Conservation (phyloP, 1,140 invertebrate genomes). For the Oncopodura yosiiana region DNA sequence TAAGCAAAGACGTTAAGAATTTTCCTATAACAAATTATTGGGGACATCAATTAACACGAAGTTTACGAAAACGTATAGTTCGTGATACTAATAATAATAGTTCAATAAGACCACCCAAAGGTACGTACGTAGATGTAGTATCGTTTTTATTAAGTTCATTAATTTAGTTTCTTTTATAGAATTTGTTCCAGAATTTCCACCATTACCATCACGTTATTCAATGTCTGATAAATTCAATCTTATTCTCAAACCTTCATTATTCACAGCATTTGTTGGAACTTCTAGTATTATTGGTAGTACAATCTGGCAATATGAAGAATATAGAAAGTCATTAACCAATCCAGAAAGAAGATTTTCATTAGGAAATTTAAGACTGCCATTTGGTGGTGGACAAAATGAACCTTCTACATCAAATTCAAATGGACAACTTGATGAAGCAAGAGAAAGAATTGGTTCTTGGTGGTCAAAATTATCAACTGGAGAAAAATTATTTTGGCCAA, state of each 20-base stretch:
- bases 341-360: constrained; percentile 27
- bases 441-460: constrained; percentile 52
- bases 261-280: constrained; percentile 47
- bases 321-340: constrained; percentile 35
- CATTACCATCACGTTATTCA: constrained; percentile 5
- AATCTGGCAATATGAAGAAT: constrained; percentile 76
- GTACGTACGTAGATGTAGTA: background rate
- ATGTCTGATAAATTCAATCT: constrained; percentile 13
- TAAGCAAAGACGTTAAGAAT: too few species aligned
- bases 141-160: too few species aligned
- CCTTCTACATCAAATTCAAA: background rate
- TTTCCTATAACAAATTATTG: background rate
- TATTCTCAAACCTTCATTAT: constrained; percentile 27
- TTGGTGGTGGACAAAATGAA: constrained; percentile 2
- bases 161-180: too few species aligned
- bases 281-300: constrained; percentile 60
- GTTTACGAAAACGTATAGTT: background rate
- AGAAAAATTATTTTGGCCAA: constrained; percentile 67
- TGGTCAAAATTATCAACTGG: constrained; percentile 65
- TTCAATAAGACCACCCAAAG: background rate
- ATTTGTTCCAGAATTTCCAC: background rate
- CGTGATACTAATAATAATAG: background rate
- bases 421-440: constrained; percentile 40
- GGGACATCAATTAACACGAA: background rate
- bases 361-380: constrained; percentile 8